Evolutionary conservation across 2,113 vertebrate species (phyloP), one percentile per base, ranked within the genome.

Genomic region (Nothobranchius furzeri): DNA sequence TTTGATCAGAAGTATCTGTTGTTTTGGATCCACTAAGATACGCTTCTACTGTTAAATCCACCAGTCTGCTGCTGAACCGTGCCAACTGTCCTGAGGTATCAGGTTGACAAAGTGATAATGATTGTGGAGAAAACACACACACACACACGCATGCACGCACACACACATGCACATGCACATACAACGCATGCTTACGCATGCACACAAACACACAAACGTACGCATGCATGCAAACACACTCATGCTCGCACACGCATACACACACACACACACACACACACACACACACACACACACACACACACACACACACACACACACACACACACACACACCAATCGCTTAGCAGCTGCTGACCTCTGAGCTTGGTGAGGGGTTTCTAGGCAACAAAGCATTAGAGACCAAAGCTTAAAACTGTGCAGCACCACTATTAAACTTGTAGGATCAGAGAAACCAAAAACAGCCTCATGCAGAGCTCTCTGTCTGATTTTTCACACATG

Each of bases 311-410:
- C 15, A 25, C 25, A 48, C 59, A 60, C 15, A 63, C 36, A 77
- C 17, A 59, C 15, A 25, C 25, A 48, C 59, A 60, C 15, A 63
- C 36, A 77, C 51, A 60, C 11, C 55, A 49, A 42, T 37, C 42
- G 43, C 65, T 81, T 79, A 80, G 71, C 61, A 68, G 30, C 74
- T 30, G 6, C 52, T 82, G 68, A 84, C 66, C 76, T 50, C 77
- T 69, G 53, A 47, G 64, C 42, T 45, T 10, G 68, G 46, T n/a
- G 64, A 82, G 64, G 48, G 58, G 85, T 86, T 83, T 69, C 78
- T 72, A 80, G 76, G 84, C 78, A 85, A 76, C 79, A 73, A 73
- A 51, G 6, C 45, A 50, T 37, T 7, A 61, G 35, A 1, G 60
- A 73, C 60, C 10, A 64, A 43, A 65, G 45, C 14, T 42, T 49